Base-by-base conservation (phyloP, 1,140 invertebrate genomes). In the Propsilocerus akamusi region DNA sequence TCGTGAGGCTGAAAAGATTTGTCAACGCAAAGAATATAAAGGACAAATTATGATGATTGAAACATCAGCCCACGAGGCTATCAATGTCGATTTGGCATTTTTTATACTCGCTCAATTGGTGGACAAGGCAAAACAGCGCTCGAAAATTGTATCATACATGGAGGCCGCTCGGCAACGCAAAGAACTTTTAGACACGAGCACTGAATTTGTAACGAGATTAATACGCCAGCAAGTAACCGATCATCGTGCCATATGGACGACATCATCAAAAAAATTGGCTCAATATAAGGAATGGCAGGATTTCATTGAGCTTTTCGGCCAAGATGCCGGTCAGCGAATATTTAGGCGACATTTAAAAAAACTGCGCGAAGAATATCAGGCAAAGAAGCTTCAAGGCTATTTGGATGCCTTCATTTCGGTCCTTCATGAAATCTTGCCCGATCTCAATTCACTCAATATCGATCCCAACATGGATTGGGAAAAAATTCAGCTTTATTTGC, bases 51-150 rank as follows among this genome's bases (percentile, higher is more conserved):
- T 86, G 1, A 69, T 97, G 37, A 80, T 98, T 26, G 94, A 97
- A 72, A 94, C 92, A 0, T 97, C 92, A 11, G 83, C 93, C 7
- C 91, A 97, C 60, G 87, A 96, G 60, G 97, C 95, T 66, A 89
- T 98, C 46, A 99, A 98, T 67, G 86, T 97, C 14, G 94, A 97
- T 62, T 69, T 87, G 53, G 88, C 93, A 7, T 97, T 97, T 67
- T 76, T 97, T 59, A 73, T 90, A 46, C 66, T 97, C 25, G 92
- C 91, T 22, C 91, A 97, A 68, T 77, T 95, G 65, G 82, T 96
- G 52, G 93, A 97, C 64, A 73, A 74, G 56, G 64, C 72, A 24
- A 75, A 75, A 58, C 72, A 72, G 53, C 70, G 73, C 22, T 69
- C 74, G 24, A 75, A 75, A 70, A 77, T 93, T 49, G 71, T 87